These are phyloP conservation scores for Pelvicachromis taeniatus DNA, from an alignment of 2,113 vertebrate species.

Conservation along the genomic window DNA sequence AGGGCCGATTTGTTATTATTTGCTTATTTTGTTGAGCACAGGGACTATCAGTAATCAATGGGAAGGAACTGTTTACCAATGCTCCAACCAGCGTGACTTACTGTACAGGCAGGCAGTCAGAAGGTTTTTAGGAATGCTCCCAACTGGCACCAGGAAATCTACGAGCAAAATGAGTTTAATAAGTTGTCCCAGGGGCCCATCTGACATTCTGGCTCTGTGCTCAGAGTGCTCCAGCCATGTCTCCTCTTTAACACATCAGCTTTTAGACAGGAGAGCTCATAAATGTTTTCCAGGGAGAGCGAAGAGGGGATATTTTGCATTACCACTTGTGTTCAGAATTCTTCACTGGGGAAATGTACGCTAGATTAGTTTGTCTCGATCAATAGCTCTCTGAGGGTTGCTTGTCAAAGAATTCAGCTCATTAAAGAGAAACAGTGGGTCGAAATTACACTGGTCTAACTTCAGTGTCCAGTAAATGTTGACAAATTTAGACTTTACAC, in stretches of 20 bases:
- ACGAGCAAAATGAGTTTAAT: constrained; percentile 71
- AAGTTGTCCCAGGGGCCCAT: constrained; percentile 62
- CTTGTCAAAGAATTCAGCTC: constrained; percentile 21
- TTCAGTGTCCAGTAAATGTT: neutral
- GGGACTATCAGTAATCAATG: constrained; percentile 52
- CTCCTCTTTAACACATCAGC: constrained; percentile 56
- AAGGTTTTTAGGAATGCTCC: constrained; percentile 45
- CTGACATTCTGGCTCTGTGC: constrained; percentile 61
- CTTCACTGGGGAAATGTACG: constrained; percentile 34
- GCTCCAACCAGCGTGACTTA: constrained; percentile 36
- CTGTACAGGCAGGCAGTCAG: constrained; percentile 42
- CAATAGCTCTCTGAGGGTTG: constrained; percentile 36
- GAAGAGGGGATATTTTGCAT: constrained; percentile 56
- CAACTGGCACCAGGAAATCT: constrained; percentile 62
- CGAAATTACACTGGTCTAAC: neutral
- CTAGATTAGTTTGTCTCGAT: constrained; percentile 51
- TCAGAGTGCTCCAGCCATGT: constrained; percentile 41
- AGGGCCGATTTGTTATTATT: constrained; percentile 39
- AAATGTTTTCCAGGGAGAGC: constrained; percentile 57
- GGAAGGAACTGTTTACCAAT: constrained; percentile 49
- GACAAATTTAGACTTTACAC: neutral
- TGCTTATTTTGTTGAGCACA: constrained; percentile 39
- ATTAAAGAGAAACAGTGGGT: constrained; percentile 8
- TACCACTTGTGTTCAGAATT: constrained; percentile 28
- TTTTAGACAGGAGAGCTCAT: constrained; percentile 37